Conservation (phyloP, 2,113 vertebrate genomes). For the Cyphomyrus discorhynchus region DNA sequence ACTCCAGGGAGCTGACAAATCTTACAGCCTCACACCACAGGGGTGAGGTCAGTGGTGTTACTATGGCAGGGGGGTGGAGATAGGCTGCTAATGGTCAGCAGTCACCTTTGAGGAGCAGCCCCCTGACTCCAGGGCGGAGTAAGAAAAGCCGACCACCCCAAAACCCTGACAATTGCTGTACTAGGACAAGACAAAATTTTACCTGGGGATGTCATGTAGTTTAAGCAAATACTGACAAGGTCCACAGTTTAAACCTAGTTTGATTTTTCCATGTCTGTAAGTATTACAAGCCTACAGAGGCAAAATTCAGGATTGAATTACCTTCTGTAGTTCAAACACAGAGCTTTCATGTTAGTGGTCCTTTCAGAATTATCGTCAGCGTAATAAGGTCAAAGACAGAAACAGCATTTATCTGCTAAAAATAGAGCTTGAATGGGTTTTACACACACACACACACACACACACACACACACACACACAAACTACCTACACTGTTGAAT, state of each 20-base stretch:
- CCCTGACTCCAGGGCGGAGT: not conserved
- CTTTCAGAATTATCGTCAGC: not conserved
- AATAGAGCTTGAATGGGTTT: not conserved
- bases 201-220: not conserved
- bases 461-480: too few relatives aligned
- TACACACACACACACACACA: too few relatives aligned
- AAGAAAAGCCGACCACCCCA: not conserved
- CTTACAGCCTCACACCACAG: not conserved
- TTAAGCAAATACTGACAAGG: not conserved
- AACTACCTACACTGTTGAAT: not conserved
- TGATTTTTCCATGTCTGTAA: not conserved
- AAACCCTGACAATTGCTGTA: not conserved
- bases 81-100: not conserved
- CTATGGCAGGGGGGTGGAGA: not conserved
- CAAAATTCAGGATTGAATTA: not conserved
- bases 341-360: not conserved
- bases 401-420: not conserved
- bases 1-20: not conserved
- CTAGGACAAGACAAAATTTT: not conserved
- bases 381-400: not conserved
- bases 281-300: not conserved
- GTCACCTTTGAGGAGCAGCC: not conserved
- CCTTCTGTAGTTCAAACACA: not conserved
- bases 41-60: not conserved
- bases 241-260: not conserved